Evolutionary conservation across 2,888 invertebrate genomes (phyloP).

Genomic region (Pollenia griseotomentosa): DNA sequence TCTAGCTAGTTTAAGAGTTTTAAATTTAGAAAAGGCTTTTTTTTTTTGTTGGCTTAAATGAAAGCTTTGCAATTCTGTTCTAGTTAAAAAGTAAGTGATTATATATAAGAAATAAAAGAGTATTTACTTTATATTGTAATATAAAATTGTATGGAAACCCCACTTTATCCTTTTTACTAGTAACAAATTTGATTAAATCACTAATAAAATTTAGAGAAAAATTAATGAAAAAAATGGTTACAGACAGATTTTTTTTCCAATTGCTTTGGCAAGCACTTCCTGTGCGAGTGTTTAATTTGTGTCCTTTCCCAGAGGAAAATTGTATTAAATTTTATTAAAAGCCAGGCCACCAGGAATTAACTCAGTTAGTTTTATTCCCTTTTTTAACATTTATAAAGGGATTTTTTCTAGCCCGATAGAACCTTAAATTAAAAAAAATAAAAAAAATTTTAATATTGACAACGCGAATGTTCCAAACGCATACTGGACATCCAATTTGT

Average conservation of each 20-base stretch:
- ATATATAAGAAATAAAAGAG: too few species aligned
- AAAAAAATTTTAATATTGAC: too few species aligned
- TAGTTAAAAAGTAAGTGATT: too few species aligned
- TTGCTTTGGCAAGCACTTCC: neutral
- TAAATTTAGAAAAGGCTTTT: too few species aligned
- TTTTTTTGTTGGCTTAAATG: too few species aligned
- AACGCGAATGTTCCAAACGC: too few species aligned
- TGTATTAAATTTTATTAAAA: conserved; percentile 1
- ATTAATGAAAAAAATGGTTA: neutral
- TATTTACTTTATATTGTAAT: too few species aligned
- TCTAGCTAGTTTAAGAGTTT: too few species aligned
- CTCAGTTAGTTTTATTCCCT: conserved; percentile 16
- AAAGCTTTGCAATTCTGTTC: too few species aligned
- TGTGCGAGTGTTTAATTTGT: conserved; percentile 5
- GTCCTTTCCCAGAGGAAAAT: neutral
- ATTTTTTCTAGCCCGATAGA: neutral
- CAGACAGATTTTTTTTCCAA: neutral
- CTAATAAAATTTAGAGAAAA: conserved; percentile 3
- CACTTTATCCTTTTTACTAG: neutral
- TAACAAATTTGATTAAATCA: conserved; percentile 29
- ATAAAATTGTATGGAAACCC: neutral
- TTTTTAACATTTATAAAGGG: neutral
- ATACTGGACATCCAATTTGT: too few species aligned
- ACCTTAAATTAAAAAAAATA: too few species aligned
- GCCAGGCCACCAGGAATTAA: conserved; percentile 28